phyloP scores from a whole-genome alignment of 2,797 vertebrate genomes.

The Siniperca obscura region DNA sequence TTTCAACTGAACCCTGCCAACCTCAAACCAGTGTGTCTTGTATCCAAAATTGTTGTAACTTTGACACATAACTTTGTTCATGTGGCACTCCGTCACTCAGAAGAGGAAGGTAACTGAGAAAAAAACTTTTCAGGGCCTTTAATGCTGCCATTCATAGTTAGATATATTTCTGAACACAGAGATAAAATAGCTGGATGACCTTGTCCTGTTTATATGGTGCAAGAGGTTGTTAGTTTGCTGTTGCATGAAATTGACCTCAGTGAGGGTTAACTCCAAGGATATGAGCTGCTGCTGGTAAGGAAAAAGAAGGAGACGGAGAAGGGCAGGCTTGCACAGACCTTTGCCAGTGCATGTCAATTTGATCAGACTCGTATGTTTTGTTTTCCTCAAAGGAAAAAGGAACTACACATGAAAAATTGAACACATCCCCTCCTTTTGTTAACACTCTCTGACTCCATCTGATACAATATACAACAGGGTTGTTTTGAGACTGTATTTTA shows the following conservation, averaged over 20 bases:
- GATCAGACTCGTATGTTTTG: slow-evolving; percentile 62
- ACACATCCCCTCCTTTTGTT: slow-evolving; percentile 61
- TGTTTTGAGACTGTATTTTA: slow-evolving; percentile 60
- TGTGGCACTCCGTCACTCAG: not conserved
- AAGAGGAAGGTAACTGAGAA: slow-evolving; percentile 13
- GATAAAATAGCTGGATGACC: slow-evolving; percentile 53
- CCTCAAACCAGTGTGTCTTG: not conserved
- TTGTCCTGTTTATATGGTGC: slow-evolving; percentile 51
- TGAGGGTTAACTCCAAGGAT: slow-evolving; percentile 50
- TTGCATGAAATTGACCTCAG: slow-evolving; percentile 51
- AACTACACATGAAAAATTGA: slow-evolving; percentile 74
- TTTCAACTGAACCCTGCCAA: fast-evolving
- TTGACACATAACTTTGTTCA: not conserved
- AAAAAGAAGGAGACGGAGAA: slow-evolving; percentile 22
- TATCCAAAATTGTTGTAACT: not conserved
- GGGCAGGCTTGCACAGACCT: slow-evolving; percentile 54
- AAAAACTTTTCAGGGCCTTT: slow-evolving; percentile 16
- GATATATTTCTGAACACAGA: slow-evolving; percentile 30
- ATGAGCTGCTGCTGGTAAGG: slow-evolving; percentile 36
- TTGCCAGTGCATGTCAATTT: slow-evolving; percentile 62
- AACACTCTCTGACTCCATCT: slow-evolving; percentile 62
- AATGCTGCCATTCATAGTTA: slow-evolving; percentile 22
- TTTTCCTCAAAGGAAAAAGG: slow-evolving; percentile 64
- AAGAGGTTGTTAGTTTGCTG: slow-evolving; percentile 45
- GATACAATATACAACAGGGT: slow-evolving; percentile 68